Evolutionary conservation across 2,113 vertebrate genomes (phyloP).

Genomic region (Dipodomys stephensi): DNA sequence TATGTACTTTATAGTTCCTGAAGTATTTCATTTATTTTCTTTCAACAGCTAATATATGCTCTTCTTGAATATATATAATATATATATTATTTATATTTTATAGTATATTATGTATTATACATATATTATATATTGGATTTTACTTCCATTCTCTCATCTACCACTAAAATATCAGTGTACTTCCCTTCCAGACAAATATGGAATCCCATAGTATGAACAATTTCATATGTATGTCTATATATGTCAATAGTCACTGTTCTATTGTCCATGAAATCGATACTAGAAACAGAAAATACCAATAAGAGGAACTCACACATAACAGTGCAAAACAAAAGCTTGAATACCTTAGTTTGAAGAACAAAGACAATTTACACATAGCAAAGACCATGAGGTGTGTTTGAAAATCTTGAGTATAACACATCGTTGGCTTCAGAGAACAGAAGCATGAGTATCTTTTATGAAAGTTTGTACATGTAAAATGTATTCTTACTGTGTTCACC

Average conservation of each 20-base stretch:
- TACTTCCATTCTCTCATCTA: conserved; percentile 46
- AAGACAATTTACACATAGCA: background rate
- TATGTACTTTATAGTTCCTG: background rate
- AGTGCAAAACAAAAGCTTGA: background rate
- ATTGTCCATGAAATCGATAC: conserved; percentile 28
- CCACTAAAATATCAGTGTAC: conserved; percentile 61
- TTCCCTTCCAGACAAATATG: conserved; percentile 57
- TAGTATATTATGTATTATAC: too few species aligned
- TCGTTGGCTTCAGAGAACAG: background rate
- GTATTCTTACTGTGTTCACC: background rate
- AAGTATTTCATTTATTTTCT: conserved; percentile 30
- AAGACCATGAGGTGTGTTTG: background rate
- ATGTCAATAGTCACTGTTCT: conserved; percentile 34
- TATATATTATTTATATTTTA: too few species aligned
- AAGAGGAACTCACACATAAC: background rate
- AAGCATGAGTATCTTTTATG: background rate
- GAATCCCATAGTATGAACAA: conserved; percentile 62
- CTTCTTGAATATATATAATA: conserved; percentile 1
- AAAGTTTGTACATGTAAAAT: background rate
- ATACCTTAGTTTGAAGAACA: background rate
- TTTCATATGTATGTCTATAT: background rate
- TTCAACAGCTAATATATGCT: background rate
- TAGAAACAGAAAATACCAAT: conserved; percentile 62
- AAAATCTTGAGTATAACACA: background rate
- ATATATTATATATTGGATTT: conserved; percentile 65